A percentile compares a stretch with the other conserved stretches of the same genome.
Evolutionary conservation across 2,797 vertebrate species (phyloP).

Genomic region (Morelia viridis): DNA sequence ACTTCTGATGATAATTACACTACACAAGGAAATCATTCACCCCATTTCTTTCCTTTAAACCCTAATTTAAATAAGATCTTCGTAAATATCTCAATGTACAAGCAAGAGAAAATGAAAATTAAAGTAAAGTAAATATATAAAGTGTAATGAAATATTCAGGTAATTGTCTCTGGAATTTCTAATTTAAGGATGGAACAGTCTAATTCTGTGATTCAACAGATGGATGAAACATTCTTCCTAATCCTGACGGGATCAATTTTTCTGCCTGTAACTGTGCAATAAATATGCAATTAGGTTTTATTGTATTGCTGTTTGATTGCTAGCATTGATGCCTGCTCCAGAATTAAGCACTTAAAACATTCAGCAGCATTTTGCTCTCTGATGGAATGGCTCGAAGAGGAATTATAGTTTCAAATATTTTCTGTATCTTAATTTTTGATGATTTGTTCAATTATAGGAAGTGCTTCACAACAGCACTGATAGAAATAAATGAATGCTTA

Average conservation of each 20-base stretch:
- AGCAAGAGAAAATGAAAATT: slow-evolving; percentile 17
- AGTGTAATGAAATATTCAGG: slow-evolving; percentile 36
- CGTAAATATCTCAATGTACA: slow-evolving; percentile 27
- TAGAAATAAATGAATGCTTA: not conserved
- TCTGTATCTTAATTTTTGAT: not conserved
- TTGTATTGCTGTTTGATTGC: slow-evolving; percentile 35
- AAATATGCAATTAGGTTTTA: not conserved
- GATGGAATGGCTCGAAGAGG: not conserved
- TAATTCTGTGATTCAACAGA: not conserved
- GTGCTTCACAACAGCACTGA: not conserved
- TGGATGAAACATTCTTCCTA: not conserved
- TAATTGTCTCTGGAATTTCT: not conserved
- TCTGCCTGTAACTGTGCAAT: not conserved
- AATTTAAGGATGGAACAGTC: slow-evolving; percentile 33
- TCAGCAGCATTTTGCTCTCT: slow-evolving; percentile 16
- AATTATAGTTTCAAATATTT: not conserved
- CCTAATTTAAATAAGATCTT: slow-evolving; percentile 49
- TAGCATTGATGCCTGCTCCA: slow-evolving; percentile 21
- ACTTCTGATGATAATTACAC: slow-evolving; percentile 49
- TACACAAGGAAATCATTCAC: slow-evolving; percentile 26
- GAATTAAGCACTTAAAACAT: slow-evolving; percentile 43
- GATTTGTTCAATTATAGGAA: not conserved
- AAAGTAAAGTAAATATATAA: slow-evolving; percentile 45
- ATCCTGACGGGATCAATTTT: not conserved
- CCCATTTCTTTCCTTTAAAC: slow-evolving; percentile 44